Evolutionary conservation across 2,888 invertebrate species (phyloP), one percentile per base, ranked within the genome.

Genomic region (Machimus atricapillus): DNA sequence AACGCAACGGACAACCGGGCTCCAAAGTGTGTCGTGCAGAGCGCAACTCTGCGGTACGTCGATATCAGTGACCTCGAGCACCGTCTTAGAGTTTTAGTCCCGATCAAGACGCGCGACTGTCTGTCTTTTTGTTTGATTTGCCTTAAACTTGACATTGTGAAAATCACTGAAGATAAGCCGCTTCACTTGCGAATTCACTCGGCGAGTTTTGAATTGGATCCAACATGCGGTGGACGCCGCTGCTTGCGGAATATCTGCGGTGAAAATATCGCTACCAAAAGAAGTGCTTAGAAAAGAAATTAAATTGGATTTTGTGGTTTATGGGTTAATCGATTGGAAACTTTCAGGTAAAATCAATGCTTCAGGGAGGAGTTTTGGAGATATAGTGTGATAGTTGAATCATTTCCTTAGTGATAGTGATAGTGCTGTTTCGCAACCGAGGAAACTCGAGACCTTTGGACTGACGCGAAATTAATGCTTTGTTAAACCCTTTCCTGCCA

Each of bases 91-190:
- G 78, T 78, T 37, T 78, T 37, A 37, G 43, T 16, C 23, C 9
- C 19, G 27, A 79, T 52, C 23, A 14, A 79, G 37, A 14, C 79
- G 19, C 27, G 81, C 37, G 31, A n/a, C 23, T 56, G 31, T 7
- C n/a, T 19, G 43, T 52, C 19, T 27, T 27, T 27, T 27, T 56
- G 27, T 46, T 81, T 31, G 81, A 52, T 16, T 81, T 7, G 43
- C 81, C 81, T 81, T 81, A 23, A 81, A 81, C 81, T 81, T 81
- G 56, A 81, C 81, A 81, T 81, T 81, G 81, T 31, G 43, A 81
- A 81, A 37, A 76, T 34, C 37, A 2, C 6, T n/a, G 7, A 34
- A 34, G 37, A 76, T 76, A 76, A 66, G 66, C 66, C 8, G 34
- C 27, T 34, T 76, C 34, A 76, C 37, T 37, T 76, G 76, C 76